Conservation (phyloP, 2,888 invertebrate species). For the Autographa pulchrina region DNA sequence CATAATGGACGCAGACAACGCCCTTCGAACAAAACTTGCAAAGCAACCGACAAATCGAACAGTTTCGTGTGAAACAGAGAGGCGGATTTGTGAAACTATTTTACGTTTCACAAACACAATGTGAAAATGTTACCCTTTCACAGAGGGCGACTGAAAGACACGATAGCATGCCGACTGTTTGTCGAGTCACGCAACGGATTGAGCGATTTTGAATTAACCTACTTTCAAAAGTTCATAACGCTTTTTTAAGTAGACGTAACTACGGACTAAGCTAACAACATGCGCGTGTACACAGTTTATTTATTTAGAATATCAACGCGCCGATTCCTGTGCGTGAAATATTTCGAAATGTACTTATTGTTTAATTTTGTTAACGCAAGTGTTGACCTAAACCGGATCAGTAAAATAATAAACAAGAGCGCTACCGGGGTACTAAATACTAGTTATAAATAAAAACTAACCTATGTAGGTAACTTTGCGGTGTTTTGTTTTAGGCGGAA, state of each 20-base stretch:
- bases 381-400: conserved; percentile 47
- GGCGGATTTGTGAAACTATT: conserved; percentile 72
- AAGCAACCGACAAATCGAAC: conserved; percentile 72
- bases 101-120: conserved; percentile 69
- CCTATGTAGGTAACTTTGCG: conserved; percentile 25
- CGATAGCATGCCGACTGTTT: conserved; percentile 66
- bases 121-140: conserved; percentile 59
- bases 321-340: conserved; percentile 47
- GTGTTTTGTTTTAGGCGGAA: conserved; percentile 46
- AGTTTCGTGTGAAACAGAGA: conserved; percentile 61
- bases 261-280: conserved; percentile 19
- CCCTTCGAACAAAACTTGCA: conserved; percentile 71
- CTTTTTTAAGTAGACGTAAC: conserved; percentile 32
- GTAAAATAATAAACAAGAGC: conserved; percentile 50
- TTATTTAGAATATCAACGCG: conserved; percentile 46
- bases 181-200: conserved; percentile 80
- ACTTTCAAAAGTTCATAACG: conserved; percentile 67
- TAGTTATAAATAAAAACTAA: conserved; percentile 31
- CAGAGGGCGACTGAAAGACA: conserved; percentile 66
- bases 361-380: conserved; percentile 50
- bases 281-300: conserved; percentile 32
- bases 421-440: conserved; percentile 18
- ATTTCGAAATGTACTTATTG: conserved; percentile 50
- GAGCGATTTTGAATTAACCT: conserved; percentile 76
- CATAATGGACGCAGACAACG: conserved; percentile 82